Conservation (phyloP, 2,888 invertebrate genomes). For the Dichetophora obliterata region DNA sequence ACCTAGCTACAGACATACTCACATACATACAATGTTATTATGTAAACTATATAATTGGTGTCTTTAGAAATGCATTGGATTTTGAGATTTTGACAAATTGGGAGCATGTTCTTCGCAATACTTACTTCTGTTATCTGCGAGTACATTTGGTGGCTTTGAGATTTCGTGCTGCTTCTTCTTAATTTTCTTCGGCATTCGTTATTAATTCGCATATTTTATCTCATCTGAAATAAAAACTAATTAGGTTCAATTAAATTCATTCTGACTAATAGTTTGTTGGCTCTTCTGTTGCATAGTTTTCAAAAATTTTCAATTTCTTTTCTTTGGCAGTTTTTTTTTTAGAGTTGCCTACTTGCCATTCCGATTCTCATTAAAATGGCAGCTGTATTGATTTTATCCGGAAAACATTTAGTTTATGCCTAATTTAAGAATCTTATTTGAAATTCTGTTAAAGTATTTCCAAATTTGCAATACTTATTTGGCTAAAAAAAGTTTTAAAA, state of each 20-base stretch:
- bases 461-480: too few relatives aligned
- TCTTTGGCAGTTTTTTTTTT: neutral
- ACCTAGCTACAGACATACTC: too few relatives aligned
- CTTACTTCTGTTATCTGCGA: neutral
- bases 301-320: neutral
- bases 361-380: neutral
- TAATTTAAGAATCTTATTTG: neutral
- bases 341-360: too few relatives aligned
- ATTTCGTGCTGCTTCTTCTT: neutral
- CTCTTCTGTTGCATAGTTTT: neutral
- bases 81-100: constrained; percentile 26
- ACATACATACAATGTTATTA: neutral
- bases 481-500: too few relatives aligned
- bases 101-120: neutral
- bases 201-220: constrained; percentile 6
- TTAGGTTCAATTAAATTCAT: neutral
- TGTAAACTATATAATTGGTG: neutral
- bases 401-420: neutral
- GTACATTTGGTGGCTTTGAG: neutral
- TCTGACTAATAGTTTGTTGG: neutral
- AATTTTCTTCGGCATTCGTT: neutral
- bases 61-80: constrained; percentile 20
- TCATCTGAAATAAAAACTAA: neutral
- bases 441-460: neutral
- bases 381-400: neutral